Conservation (phyloP, 2,888 invertebrate species). For the Plagiodera versicolora region DNA sequence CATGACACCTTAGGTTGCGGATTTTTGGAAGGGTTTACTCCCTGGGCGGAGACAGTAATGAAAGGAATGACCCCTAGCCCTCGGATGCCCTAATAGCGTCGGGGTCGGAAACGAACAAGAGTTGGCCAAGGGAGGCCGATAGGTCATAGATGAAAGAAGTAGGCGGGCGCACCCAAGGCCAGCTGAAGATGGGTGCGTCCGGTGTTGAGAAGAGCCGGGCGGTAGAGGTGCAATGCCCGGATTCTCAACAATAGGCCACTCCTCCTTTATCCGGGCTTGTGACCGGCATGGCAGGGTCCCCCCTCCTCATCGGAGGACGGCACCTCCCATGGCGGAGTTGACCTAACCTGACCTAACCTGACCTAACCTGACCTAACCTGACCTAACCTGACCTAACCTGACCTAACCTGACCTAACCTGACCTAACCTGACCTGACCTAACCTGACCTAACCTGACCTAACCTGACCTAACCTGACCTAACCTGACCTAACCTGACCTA, state of each 20-base stretch:
- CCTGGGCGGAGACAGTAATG: not conserved
- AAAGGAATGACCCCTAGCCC: conserved; percentile 2
- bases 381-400: conserved; percentile 15
- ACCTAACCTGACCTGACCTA: conserved; percentile 11
- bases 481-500: conserved; percentile 31
- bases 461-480: conserved; percentile 17
- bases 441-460: conserved; percentile 18
- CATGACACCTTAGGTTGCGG: not conserved
- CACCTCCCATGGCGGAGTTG: conserved; percentile 6
- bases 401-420: conserved; percentile 10
- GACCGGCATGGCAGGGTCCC: not conserved
- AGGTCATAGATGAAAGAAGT: not conserved
- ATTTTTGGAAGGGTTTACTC: not conserved
- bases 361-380: conserved; percentile 11
- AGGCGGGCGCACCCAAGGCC: not conserved
- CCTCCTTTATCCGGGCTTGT: conserved; percentile 6
- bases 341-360: not conserved
- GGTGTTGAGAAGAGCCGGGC: not conserved
- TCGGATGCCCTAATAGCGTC: conserved; percentile 1
- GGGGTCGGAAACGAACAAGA: not conserved
- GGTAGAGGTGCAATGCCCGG: conserved; percentile 4
- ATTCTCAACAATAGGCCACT: conserved; percentile 2
- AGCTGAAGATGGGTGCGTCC: not conserved
- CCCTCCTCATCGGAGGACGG: conserved; percentile 2
- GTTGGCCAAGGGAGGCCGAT: not conserved